These are phyloP conservation scores for Pseudococcus jackbeardsleyi DNA, from an alignment of 2,888 invertebrate genomes.

Conservation along the genomic window DNA sequence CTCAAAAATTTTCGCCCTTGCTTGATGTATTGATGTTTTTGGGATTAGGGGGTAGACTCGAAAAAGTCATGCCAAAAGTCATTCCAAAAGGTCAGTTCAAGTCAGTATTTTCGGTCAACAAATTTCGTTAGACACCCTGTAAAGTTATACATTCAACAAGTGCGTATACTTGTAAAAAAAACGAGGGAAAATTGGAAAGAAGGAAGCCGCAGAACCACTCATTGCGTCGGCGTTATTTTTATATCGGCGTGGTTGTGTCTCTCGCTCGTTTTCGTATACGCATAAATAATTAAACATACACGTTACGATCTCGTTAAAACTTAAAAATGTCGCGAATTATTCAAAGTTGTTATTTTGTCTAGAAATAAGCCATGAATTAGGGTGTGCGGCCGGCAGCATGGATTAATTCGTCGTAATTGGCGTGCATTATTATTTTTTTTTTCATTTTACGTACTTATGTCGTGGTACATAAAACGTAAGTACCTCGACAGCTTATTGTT, in stretches of 20 bases:
- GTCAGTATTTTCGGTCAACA: too few species aligned
- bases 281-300: neutral
- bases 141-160: conserved; percentile 6
- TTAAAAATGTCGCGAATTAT: conserved; percentile 25
- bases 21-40: too few species aligned
- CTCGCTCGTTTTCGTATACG: neutral
- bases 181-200: neutral
- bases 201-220: neutral
- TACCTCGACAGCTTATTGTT: neutral
- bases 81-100: too few species aligned
- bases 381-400: neutral
- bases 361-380: neutral
- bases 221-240: neutral
- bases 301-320: neutral
- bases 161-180: neutral
- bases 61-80: too few species aligned
- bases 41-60: too few species aligned
- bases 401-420: conserved; percentile 7
- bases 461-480: neutral
- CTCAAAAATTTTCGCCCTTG: too few species aligned
- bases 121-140: too few species aligned
- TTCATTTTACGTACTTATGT: neutral
- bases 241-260: neutral
- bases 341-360: conserved; percentile 3
- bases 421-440: conserved; percentile 11